Evolutionary conservation across 2,797 vertebrate species (phyloP).

Genomic region (Oreochromis mossambicus): DNA sequence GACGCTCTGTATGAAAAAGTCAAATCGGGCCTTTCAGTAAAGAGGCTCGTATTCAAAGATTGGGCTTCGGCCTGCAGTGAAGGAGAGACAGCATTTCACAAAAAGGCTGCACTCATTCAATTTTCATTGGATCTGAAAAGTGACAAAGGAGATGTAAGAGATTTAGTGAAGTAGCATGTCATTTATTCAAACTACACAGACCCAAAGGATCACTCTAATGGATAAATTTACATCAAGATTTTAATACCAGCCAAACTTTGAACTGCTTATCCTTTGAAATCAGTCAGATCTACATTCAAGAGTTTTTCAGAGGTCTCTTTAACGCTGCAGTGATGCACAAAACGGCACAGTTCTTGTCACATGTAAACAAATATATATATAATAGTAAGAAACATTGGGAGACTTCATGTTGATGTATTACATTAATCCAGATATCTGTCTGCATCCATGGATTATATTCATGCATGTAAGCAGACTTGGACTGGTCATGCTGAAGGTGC

Average conservation of each 20-base stretch:
- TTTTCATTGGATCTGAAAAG: not conserved
- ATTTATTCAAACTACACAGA: not conserved
- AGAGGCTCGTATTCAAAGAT: not conserved
- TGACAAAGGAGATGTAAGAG: not conserved
- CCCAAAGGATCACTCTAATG: not conserved
- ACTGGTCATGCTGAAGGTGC: not conserved
- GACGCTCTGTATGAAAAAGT: fast-evolving
- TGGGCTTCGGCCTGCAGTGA: not conserved
- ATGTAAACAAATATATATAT: not conserved
- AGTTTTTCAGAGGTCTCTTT: not conserved
- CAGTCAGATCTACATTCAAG: not conserved
- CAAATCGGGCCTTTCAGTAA: fast-evolving
- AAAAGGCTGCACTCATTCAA: not conserved
- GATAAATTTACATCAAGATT: not conserved
- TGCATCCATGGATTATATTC: not conserved
- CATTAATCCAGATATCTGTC: not conserved
- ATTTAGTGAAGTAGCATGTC: not conserved
- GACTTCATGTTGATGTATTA: not conserved
- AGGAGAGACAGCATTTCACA: not conserved
- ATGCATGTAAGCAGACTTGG: not conserved
- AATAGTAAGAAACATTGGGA: not conserved
- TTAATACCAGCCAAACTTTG: not conserved
- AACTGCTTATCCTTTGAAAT: not conserved
- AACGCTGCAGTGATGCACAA: not conserved
- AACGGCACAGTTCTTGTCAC: fast-evolving